Percentiles rank a stretch among this genome's conserved stretches.
Evolutionary conservation across 2,797 vertebrate species (phyloP).

Genomic region (Caiman crocodilus): DNA sequence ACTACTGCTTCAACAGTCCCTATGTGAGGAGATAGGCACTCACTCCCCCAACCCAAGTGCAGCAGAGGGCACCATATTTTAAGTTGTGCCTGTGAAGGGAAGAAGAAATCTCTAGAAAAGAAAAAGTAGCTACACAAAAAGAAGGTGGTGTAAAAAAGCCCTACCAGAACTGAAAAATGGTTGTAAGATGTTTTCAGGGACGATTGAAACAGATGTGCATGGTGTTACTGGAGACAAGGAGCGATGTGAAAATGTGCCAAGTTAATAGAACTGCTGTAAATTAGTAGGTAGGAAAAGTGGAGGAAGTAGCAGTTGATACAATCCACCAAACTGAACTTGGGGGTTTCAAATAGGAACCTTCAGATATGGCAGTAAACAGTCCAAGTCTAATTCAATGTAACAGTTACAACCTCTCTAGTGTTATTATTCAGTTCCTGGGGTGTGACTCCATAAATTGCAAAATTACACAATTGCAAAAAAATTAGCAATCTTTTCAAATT

Average conservation of each 20-base stretch:
- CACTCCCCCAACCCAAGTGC: too few species aligned
- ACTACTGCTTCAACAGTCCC: too few species aligned
- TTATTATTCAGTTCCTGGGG: neutral
- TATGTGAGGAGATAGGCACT: too few species aligned
- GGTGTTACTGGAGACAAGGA: neutral
- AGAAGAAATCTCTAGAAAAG: neutral
- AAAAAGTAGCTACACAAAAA: neutral
- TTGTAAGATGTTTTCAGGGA: neutral
- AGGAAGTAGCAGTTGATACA: neutral
- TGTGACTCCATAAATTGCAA: neutral
- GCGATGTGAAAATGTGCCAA: neutral
- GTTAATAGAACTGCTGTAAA: neutral
- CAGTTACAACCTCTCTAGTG: neutral
- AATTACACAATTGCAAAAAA: neutral
- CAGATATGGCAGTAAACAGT: neutral
- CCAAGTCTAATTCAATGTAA: neutral
- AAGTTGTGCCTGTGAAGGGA: too few species aligned
- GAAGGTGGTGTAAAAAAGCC: neutral
- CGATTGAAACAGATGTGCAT: neutral
- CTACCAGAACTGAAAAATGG: neutral
- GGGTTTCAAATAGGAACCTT: neutral
- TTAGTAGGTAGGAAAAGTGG: neutral
- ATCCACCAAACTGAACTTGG: neutral
- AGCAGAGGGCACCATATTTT: too few species aligned
- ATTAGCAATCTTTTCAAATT: neutral